A percentile compares a stretch with the other conserved stretches of the same genome.
Conservation (phyloP, 1,140 invertebrate species). For the Oedothorax gibbosus region DNA sequence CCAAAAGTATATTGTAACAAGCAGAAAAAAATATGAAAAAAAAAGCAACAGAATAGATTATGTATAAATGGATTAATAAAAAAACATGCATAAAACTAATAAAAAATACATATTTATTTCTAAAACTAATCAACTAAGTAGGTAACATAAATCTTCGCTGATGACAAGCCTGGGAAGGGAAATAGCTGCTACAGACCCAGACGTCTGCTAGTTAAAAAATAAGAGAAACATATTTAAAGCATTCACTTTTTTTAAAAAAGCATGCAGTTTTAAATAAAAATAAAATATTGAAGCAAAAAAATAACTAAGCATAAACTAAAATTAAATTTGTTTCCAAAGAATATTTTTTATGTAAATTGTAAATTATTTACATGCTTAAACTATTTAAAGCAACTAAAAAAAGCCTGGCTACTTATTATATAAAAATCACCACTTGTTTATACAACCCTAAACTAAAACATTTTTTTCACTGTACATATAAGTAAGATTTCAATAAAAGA, state of each 20-base stretch:
- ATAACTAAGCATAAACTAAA: background rate
- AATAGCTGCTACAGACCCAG: conserved; percentile 8
- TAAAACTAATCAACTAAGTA: conserved; percentile 14
- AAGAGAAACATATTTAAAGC: conserved; percentile 18
- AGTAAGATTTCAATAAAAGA: no score
- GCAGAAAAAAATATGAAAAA: background rate
- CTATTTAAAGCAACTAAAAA: background rate
- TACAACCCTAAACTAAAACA: no score
- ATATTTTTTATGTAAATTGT: background rate
- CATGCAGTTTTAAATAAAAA: background rate
- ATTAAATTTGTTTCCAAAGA: background rate
- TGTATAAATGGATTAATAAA: background rate
- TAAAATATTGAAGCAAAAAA: background rate
- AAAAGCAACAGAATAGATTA: background rate
- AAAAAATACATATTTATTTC: conserved; percentile 32
- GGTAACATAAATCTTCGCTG: conserved; percentile 15
- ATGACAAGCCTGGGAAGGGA: conserved; percentile 6
- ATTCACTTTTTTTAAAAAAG: background rate
- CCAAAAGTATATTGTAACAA: background rate
- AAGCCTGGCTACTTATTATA: no score
- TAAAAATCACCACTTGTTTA: no score
- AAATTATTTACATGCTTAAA: background rate
- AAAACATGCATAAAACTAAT: conserved; percentile 11
- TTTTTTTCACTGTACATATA: no score
- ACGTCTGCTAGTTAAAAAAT: conserved; percentile 24